Conservation (phyloP, 1,140 invertebrate species). For the Tigriopus japonicus region DNA sequence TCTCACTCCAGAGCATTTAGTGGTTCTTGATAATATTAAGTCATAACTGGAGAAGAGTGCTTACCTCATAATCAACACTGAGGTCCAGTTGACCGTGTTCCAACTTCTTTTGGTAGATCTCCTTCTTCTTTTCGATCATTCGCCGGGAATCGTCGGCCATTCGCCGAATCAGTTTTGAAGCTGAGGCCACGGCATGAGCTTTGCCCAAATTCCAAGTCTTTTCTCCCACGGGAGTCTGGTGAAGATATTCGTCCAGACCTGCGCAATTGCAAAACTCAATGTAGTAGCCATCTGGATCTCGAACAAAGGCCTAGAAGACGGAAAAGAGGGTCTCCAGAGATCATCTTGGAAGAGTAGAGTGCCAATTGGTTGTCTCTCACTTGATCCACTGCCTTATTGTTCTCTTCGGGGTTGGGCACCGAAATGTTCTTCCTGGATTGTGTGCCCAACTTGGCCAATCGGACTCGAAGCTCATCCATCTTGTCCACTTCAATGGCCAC, state of each 20-base stretch:
- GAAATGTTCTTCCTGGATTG: neutral
- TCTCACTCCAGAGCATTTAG: too few species aligned
- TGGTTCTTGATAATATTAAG: too few species aligned
- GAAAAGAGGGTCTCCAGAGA: neutral
- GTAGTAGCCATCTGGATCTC: conserved; percentile 3
- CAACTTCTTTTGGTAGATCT: too few species aligned
- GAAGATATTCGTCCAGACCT: neutral
- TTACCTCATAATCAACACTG: too few species aligned
- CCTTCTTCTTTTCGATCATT: too few species aligned
- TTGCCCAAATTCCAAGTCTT: neutral
- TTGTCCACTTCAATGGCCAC: neutral
- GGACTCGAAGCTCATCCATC: neutral
- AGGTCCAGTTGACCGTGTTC: too few species aligned
- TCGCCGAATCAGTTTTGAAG: too few species aligned
- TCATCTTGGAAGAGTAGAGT: too few species aligned
- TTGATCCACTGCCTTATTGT: neutral
- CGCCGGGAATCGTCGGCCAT: too few species aligned
- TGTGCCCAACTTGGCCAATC: neutral
- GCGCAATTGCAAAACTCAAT: conserved; percentile 2
- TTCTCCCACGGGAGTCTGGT: neutral
- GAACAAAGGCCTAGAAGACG: neutral
- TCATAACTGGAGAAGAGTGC: too few species aligned
- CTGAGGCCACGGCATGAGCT: too few species aligned
- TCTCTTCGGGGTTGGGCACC: neutral
- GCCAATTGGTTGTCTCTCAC: neutral